Evolutionary conservation across 1,140 invertebrate species (phyloP), one percentile per base, ranked within the genome.

Genomic region (Vanessa atalanta): DNA sequence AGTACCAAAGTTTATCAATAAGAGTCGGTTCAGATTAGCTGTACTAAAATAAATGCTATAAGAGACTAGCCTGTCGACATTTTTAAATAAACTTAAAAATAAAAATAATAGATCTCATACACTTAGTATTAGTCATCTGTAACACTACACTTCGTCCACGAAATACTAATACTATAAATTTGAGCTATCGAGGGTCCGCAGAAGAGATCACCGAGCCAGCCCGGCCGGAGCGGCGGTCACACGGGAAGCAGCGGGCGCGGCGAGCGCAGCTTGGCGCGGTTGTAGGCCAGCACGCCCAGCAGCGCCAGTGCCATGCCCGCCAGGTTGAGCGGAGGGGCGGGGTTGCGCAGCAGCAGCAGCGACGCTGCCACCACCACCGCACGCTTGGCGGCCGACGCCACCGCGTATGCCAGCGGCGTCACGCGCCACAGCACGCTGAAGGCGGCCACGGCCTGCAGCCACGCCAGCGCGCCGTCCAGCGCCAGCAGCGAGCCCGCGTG

Each of bases 371-470:
- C 99, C 20, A 99, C 97, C 73, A 97, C 97, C 76, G 99, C 97
- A 80, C 98, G 94, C 92, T 99, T 99, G n/a, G 97, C 97, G 14
- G 98, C 97, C 91, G 97, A 99, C 15, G 98, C 97, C 23, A 99
- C 98, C 0, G 98, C 97, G 91, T 99, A 99, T 0, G 98, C 98
- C 26, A 99, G 93, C 16, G 98, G 98, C 15, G 98, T 96, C 2
- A 99, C 97, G 70, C 98, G 90, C 26, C 96, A 96, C 72, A 99
- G 94, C 31, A 99, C 96, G 73, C 97, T 98, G 90, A 99, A 99
- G 0, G 98, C 98, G 26, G 99, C 95, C 69, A 99, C 96, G 86
- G 99, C 99, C 90, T 99, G 98, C 73, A 98, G 89, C 96, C 98
- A 99, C 87, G 97, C 99, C 66, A 98, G 94, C 20, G 98, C 89